These are phyloP conservation scores for Temnothorax ravouxi DNA, from an alignment of 2,888 invertebrate species.

Conservation along the genomic window DNA sequence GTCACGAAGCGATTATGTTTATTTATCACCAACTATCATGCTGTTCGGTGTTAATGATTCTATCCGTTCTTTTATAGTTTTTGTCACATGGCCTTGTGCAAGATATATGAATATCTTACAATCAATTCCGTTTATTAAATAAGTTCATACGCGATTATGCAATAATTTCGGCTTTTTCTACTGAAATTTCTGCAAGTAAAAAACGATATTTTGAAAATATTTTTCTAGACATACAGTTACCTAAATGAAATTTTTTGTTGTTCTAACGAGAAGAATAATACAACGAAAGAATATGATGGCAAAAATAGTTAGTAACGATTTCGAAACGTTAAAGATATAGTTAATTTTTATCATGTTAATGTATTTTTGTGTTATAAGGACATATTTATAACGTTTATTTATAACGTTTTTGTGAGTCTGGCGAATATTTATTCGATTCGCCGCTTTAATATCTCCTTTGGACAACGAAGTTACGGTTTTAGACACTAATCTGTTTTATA, in stretches of 20 bases:
- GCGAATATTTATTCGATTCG: conserved; percentile 1
- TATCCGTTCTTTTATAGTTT: not conserved
- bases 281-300: not conserved
- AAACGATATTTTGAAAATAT: not conserved
- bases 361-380: not conserved
- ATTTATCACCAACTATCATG: not conserved
- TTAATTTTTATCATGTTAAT: not conserved
- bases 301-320: not conserved
- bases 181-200: not conserved
- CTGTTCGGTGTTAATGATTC: not conserved
- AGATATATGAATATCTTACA: not conserved
- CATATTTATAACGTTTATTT: not conserved
- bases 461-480: not conserved
- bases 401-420: not conserved
- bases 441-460: not conserved
- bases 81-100: not conserved
- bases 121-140: not conserved
- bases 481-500: not conserved
- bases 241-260: not conserved
- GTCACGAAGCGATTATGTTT: not conserved
- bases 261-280: not conserved
- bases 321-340: not conserved
- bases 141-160: not conserved
- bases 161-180: not conserved
- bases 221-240: not conserved